Conservation (phyloP, 2,113 vertebrate genomes). For the Hipposideros armiger region DNA sequence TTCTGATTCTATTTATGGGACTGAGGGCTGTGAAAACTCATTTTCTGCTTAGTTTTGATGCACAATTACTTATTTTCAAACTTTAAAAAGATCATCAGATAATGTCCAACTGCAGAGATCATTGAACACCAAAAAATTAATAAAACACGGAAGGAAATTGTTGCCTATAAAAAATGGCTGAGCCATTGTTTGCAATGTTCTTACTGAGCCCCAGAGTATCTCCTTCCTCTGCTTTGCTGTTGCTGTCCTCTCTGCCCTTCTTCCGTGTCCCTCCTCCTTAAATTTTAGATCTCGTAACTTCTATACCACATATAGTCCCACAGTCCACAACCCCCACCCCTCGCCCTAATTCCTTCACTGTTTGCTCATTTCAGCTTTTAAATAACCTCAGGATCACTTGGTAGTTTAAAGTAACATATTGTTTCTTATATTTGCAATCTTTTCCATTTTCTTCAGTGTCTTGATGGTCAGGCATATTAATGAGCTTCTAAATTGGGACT, state of each 20-base stretch:
- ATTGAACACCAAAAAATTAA: slow-evolving; percentile 7
- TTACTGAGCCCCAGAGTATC: not conserved
- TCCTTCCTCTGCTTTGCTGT: slow-evolving; percentile 36
- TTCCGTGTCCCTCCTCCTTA: not conserved
- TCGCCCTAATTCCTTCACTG: not conserved
- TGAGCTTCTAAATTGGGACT: slow-evolving; percentile 22
- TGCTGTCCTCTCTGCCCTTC: not conserved
- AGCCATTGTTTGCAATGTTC: slow-evolving; percentile 14
- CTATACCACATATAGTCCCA: not conserved
- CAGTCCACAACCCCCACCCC: not conserved
- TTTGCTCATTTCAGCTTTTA: not conserved
- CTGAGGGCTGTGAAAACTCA: not conserved
- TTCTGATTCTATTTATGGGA: slow-evolving; percentile 45
- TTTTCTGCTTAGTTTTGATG: slow-evolving; percentile 54
- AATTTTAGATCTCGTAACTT: slow-evolving; percentile 42
- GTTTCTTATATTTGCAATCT: slow-evolving; percentile 26
- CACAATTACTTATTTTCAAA: slow-evolving; percentile 55
- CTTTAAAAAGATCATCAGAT: slow-evolving; percentile 10
- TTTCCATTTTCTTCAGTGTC: slow-evolving; percentile 38
- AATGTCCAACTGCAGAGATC: slow-evolving; percentile 2
- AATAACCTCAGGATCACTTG: slow-evolving; percentile 31
- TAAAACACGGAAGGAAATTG: slow-evolving; percentile 36
- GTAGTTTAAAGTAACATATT: slow-evolving; percentile 38
- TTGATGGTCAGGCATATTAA: slow-evolving; percentile 4
- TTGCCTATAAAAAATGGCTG: slow-evolving; percentile 29